Base-by-base conservation (phyloP, 2,797 vertebrate species). In the Poeciliopsis paucimaculata region DNA sequence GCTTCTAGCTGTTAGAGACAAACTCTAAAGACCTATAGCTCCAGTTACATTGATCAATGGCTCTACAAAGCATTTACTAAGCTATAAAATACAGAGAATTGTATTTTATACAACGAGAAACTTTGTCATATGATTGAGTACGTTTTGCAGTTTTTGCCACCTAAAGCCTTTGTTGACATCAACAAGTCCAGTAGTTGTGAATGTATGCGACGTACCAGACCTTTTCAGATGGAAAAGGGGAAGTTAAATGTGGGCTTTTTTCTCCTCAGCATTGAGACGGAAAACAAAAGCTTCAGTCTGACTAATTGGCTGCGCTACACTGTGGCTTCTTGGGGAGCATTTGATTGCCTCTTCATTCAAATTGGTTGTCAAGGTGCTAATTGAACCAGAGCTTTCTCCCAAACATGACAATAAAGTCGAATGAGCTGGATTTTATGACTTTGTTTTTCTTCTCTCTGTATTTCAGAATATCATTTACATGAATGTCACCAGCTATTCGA, bases 341-440 rank as follows among this genome's bases (percentile, higher is more conserved):
- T 77, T 90, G 79, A 93, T 90, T 90, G 88, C 85, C 77, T 84
- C 70, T 47, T 76, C 72, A 72, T 84, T 82, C 70, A 84, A n/a
- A 85, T 78, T 75, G 31, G 45, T 80, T 86, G 80, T 88, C 82
- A 68, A 77, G 85, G 84, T 83, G 78, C 84, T 88, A 90, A 92
- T 89, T 90, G 84, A 85, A 57, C 13, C 26, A 36, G 66, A 64
- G 28, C 81, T 81, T 79, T 77, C 55, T 73, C 80, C 72, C 62
- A 76, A 81, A 84, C 15, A 74, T 10, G 16, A 34, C 81, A 3
- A 80, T 86, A 81, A 88, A 86, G 39, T 66, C 68, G 77, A 87
- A 88, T 82, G 68, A 57, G 75, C 39, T 82, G 73, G 13, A 68
- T 85, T 88, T 86, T 80, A 86, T 80, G 28, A 71, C 39, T 31